Conservation (phyloP, 2,797 vertebrate species). For the Melanotaenia pygmaea region DNA sequence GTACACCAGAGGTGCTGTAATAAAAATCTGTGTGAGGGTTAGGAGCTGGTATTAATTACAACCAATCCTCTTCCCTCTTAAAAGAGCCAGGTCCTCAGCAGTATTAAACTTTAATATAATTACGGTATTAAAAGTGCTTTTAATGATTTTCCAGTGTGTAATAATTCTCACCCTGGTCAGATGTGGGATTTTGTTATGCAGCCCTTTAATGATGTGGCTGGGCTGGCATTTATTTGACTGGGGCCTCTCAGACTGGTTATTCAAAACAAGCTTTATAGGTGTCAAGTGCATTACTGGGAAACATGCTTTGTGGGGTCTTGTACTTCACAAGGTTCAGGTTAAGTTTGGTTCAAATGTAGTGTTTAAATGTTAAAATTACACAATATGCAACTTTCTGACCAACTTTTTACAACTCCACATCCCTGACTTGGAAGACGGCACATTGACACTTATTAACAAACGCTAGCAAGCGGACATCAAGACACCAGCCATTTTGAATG, state of each 20-base stretch:
- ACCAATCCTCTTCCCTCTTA: slow-evolving; percentile 8
- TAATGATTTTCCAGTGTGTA: slow-evolving; percentile 10
- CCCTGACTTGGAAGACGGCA: too few relatives aligned
- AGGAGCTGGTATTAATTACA: slow-evolving; percentile 21
- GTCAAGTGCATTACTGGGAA: background rate
- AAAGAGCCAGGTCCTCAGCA: background rate
- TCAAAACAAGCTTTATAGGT: background rate
- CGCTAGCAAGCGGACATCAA: too few relatives aligned
- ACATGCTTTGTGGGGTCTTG: background rate
- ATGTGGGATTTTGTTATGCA: slow-evolving; percentile 2
- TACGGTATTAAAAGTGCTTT: slow-evolving; percentile 16
- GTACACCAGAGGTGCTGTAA: background rate
- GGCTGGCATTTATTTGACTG: slow-evolving; percentile 9
- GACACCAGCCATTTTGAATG: too few relatives aligned
- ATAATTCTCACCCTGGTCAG: slow-evolving; percentile 6
- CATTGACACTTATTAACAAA: too few relatives aligned
- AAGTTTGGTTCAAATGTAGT: background rate
- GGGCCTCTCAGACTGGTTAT: background rate
- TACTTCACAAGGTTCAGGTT: background rate
- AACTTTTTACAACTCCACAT: too few relatives aligned
- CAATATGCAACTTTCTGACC: too few relatives aligned
- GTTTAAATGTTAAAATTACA: background rate
- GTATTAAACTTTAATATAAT: slow-evolving; percentile 4
- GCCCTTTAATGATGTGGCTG: background rate
- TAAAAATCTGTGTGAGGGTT: background rate